A percentile compares a stretch with the other conserved stretches of the same genome.
phyloP scores from a whole-genome alignment of 2,113 vertebrate genomes.

The Chaetodon trifascialis region DNA sequence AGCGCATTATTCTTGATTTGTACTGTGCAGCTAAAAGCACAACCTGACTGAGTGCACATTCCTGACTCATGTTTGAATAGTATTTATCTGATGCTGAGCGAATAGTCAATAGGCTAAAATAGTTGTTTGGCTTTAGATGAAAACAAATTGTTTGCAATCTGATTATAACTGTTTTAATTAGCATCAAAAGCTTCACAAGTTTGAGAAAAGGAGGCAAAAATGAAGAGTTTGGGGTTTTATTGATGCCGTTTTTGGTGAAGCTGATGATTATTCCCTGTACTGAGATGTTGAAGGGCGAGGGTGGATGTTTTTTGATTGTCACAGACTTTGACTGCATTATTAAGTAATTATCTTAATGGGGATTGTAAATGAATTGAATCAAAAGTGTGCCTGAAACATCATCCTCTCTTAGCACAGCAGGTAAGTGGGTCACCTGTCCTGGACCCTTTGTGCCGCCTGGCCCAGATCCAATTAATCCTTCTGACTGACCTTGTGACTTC shows the following conservation, averaged over 20 bases:
- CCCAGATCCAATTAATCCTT: slow-evolving; percentile 70
- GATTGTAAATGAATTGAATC: slow-evolving; percentile 32
- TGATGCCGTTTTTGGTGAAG: background rate
- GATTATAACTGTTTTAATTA: background rate
- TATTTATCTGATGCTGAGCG: background rate
- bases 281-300: background rate
- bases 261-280: too few species aligned
- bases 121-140: background rate
- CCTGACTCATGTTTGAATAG: background rate
- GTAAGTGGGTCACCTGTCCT: slow-evolving; percentile 58
- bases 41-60: background rate
- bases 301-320: background rate
- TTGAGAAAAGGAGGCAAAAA: background rate
- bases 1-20: background rate
- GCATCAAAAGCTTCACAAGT: background rate
- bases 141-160: background rate
- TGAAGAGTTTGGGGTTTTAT: background rate
- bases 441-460: slow-evolving; percentile 27
- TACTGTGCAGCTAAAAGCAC: background rate
- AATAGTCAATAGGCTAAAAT: background rate
- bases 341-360: slow-evolving; percentile 3
- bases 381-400: slow-evolving; percentile 20
- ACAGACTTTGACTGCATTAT: slow-evolving; percentile 4
- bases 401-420: slow-evolving; percentile 19
- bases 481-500: slow-evolving; percentile 66